These are phyloP conservation scores for Cavia porcellus DNA, from an alignment of 2,113 vertebrate genomes.

Conservation along the genomic window DNA sequence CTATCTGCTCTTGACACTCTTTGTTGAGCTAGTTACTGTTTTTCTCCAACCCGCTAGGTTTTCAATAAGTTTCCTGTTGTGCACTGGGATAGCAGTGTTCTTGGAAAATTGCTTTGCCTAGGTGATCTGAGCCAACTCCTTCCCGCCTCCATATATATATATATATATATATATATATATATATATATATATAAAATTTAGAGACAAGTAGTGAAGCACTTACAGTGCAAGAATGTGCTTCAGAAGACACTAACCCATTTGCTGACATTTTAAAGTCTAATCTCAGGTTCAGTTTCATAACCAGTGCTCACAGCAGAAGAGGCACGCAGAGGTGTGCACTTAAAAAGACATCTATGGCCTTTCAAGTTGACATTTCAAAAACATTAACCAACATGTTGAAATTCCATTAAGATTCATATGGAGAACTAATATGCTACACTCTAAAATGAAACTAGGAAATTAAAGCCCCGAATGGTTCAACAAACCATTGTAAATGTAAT, in stretches of 20 bases:
- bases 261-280: slow-evolving; percentile 51
- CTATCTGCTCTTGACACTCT: slow-evolving; percentile 21
- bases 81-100: slow-evolving; percentile 54
- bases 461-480: background rate
- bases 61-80: slow-evolving; percentile 65
- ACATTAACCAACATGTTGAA: slow-evolving; percentile 16
- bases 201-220: slow-evolving; percentile 50
- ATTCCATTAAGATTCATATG: slow-evolving; percentile 11
- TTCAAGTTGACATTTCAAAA: slow-evolving; percentile 64
- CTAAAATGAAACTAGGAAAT: slow-evolving; percentile 15
- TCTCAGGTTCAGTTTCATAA: slow-evolving; percentile 59
- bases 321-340: background rate
- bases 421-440: background rate
- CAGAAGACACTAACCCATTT: slow-evolving; percentile 56
- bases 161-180: no score
- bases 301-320: slow-evolving; percentile 31
- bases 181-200: background rate
- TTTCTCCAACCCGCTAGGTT: slow-evolving; percentile 60
- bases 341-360: slow-evolving; percentile 64
- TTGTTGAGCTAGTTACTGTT: background rate
- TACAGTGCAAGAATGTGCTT: slow-evolving; percentile 51
- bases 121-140: slow-evolving; percentile 39
- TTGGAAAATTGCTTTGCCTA: slow-evolving; percentile 61
- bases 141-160: background rate
- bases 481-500: slow-evolving; percentile 1